These are phyloP conservation scores for Poeciliopsis prolifica DNA, from an alignment of 2,113 vertebrate species.

Conservation along the genomic window DNA sequence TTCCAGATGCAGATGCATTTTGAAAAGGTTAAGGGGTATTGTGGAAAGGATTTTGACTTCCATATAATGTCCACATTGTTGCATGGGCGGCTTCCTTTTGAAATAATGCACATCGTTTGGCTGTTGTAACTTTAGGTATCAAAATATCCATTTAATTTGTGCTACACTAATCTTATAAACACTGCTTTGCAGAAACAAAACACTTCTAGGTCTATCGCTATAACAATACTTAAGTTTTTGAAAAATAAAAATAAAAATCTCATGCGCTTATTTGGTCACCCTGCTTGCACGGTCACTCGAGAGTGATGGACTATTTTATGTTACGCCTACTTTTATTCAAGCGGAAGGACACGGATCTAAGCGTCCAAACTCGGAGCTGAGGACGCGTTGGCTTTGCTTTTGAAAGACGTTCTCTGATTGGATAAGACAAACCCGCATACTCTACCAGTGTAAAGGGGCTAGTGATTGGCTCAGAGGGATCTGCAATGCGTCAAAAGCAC, in stretches of 20 bases:
- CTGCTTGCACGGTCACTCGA: not conserved
- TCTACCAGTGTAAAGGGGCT: conserved; percentile 72
- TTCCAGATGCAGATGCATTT: not conserved
- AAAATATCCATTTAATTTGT: too few relatives aligned
- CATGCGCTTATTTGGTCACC: not conserved
- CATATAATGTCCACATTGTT: too few relatives aligned
- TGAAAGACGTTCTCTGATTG: conserved; percentile 81
- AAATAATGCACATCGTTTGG: not conserved
- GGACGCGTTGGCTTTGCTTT: conserved; percentile 45
- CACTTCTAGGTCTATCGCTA: too few relatives aligned
- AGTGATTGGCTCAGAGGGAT: conserved; percentile 84
- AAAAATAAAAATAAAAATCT: not conserved
- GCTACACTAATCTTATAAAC: too few relatives aligned
- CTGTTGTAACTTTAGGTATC: too few relatives aligned
- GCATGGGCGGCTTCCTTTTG: not conserved
- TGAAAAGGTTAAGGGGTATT: not conserved
- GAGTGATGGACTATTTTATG: conserved; percentile 65
- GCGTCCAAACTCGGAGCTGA: conserved; percentile 55
- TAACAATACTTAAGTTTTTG: too few relatives aligned
- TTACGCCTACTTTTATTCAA: conserved; percentile 67
- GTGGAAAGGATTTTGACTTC: too few relatives aligned
- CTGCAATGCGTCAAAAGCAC: conserved; percentile 95
- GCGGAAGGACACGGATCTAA: conserved; percentile 82
- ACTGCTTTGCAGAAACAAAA: too few relatives aligned
- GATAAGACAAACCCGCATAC: conserved; percentile 84